A percentile compares a stretch with the other conserved stretches of the same genome.
Conservation (phyloP, 2,797 vertebrate genomes). For the Antennarius maculatus region DNA sequence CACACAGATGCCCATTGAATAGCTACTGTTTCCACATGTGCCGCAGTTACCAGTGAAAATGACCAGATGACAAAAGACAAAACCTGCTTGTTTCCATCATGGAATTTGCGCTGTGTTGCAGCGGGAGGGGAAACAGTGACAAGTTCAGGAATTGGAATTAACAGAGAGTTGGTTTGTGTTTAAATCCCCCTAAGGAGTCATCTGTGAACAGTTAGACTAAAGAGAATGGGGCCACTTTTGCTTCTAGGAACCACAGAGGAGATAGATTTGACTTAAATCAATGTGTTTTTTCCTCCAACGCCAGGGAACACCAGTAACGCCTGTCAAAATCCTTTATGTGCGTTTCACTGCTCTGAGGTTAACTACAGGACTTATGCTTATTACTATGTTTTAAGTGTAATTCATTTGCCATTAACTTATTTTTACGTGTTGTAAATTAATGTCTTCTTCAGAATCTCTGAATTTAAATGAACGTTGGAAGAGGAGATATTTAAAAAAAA, state of each 20-base stretch:
- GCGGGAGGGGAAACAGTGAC: slow-evolving; percentile 62
- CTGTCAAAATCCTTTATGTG: neutral
- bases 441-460: too few species aligned
- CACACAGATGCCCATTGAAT: slow-evolving; percentile 37
- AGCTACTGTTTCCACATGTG: slow-evolving; percentile 67
- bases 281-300: slow-evolving; percentile 27
- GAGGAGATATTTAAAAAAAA: too few species aligned
- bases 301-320: neutral
- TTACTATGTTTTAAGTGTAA: neutral
- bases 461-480: too few species aligned
- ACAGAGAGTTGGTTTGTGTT: slow-evolving; percentile 63
- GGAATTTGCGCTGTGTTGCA: slow-evolving; percentile 44
- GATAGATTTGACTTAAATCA: slow-evolving; percentile 43
- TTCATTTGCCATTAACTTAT: neutral
- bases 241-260: slow-evolving; percentile 25
- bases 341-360: neutral
- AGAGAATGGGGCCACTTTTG: slow-evolving; percentile 32
- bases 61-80: slow-evolving; percentile 70
- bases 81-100: slow-evolving; percentile 62
- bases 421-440: neutral
- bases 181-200: slow-evolving; percentile 52
- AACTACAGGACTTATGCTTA: neutral
- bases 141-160: slow-evolving; percentile 42
- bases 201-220: slow-evolving; percentile 60
- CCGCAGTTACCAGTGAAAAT: slow-evolving; percentile 57